phyloP scores from a whole-genome alignment of 2,888 invertebrate species.

The Agrilus mali region DNA sequence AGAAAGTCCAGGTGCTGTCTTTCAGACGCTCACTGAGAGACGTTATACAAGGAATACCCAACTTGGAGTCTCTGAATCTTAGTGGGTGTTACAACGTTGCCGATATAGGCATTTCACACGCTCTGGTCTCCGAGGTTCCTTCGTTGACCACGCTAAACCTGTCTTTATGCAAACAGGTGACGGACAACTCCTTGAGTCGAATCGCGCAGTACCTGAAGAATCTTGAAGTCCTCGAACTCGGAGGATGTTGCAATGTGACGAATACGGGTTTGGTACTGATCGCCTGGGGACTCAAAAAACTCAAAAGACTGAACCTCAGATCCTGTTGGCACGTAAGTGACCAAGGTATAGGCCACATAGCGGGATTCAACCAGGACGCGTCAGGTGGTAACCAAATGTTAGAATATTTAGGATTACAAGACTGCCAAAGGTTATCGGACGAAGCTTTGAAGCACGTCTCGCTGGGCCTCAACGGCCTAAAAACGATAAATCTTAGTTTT shows the following conservation, averaged over 20 bases:
- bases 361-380: conserved; percentile 54
- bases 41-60: conserved; percentile 74
- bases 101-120: conserved; percentile 71
- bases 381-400: conserved; percentile 60
- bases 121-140: conserved; percentile 65
- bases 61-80: conserved; percentile 75
- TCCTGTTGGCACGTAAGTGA: conserved; percentile 92
- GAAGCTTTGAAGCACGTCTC: conserved; percentile 79
- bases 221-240: conserved; percentile 76
- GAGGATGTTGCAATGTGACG: conserved; percentile 85
- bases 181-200: conserved; percentile 75
- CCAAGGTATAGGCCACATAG: conserved; percentile 76
- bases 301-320: conserved; percentile 73
- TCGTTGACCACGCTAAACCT: conserved; percentile 72
- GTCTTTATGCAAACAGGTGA: conserved; percentile 88
- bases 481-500: conserved; percentile 84
- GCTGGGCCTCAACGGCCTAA: conserved; percentile 65
- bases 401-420: conserved; percentile 81
- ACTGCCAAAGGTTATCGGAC: conserved; percentile 89
- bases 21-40: conserved; percentile 71
- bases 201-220: conserved; percentile 78
- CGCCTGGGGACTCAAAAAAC: conserved; percentile 75
- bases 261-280: conserved; percentile 77
- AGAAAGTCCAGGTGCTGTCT: conserved; percentile 79
- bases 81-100: conserved; percentile 91